Base-by-base conservation (phyloP, 2,888 invertebrate species). In the Fragum fragum region DNA sequence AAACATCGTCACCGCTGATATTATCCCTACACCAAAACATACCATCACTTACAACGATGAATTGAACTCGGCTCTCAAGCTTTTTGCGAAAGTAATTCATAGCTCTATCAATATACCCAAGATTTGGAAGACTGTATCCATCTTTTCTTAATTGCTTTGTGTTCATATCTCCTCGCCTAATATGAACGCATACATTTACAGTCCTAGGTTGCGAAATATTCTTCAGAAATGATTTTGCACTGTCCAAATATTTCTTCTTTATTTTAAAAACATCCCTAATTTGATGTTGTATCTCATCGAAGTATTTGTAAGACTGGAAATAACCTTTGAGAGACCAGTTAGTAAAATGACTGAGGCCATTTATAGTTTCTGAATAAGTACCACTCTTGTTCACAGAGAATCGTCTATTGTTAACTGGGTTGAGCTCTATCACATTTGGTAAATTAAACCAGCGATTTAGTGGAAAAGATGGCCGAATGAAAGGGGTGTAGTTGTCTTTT, bases 241-340 rank as follows among this genome's bases (percentile, higher is more conserved):
- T 71, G 9, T 72, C 55, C 14, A 73, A 9, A 47, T 84, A 83
- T 23, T 68, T 26, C 1, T 52, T 53, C 52, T 83, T 88, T 9
- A 91, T 83, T 32, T 70, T 85, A 52, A 90, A 89, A 26, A 85
- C 81, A 16, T 79, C 70, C 21, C 79, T 63, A 0, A 91, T 68
- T 16, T 57, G 42, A 5, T 81, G 28, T 42, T 71, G 66, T 2
- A 80, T 77, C 29, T 84, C 75, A 6, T 73, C 55, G 70, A 91
- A 91, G 70, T 90, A 90, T 73, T 86, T 88, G 89, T 89, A 91
- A 0, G 89, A 89, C 73, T 91, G 91, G 55, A 81, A 88, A 75
- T 88, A 91, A 28, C 90, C 89, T 18, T 63, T 59, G 21, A 90
- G 68, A 1, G 88, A 85, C 86, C 83, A 87, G 57, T 90, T 90